These are phyloP conservation scores for Mormyrus iriodes DNA, from an alignment of 2,113 vertebrate genomes.

Conservation along the genomic window DNA sequence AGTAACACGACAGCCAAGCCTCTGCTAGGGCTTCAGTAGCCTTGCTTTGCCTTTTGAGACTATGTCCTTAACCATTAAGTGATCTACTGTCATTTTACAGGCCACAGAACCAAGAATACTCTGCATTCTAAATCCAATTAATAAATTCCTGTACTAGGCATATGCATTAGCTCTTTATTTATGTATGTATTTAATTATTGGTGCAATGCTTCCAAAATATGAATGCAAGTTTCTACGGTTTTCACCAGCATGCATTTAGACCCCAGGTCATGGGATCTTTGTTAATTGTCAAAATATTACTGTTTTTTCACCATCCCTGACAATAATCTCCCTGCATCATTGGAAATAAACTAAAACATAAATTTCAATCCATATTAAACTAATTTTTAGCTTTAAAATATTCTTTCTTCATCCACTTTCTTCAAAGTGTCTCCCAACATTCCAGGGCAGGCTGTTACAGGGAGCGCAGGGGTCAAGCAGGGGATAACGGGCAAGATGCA, in stretches of 20 bases:
- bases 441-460: not conserved
- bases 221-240: not conserved
- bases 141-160: not conserved
- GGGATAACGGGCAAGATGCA: too few relatives aligned
- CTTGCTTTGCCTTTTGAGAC: not conserved
- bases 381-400: too few relatives aligned
- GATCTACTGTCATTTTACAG: not conserved
- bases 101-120: not conserved
- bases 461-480: not conserved
- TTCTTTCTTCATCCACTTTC: too few relatives aligned
- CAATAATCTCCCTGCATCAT: too few relatives aligned
- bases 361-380: too few relatives aligned
- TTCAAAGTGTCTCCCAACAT: too few relatives aligned
- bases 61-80: not conserved
- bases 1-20: not conserved
- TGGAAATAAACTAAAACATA: too few relatives aligned
- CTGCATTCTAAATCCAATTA: not conserved
- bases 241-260: not conserved
- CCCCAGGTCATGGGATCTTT: not conserved
- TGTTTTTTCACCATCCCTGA: too few relatives aligned
- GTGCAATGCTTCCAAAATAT: not conserved
- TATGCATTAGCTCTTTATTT: not conserved
- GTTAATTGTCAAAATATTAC: not conserved
- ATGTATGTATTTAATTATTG: not conserved
- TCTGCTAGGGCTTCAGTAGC: not conserved